Evolutionary conservation across 2,888 invertebrate genomes (phyloP).

Genomic region (Magallana nippona): DNA sequence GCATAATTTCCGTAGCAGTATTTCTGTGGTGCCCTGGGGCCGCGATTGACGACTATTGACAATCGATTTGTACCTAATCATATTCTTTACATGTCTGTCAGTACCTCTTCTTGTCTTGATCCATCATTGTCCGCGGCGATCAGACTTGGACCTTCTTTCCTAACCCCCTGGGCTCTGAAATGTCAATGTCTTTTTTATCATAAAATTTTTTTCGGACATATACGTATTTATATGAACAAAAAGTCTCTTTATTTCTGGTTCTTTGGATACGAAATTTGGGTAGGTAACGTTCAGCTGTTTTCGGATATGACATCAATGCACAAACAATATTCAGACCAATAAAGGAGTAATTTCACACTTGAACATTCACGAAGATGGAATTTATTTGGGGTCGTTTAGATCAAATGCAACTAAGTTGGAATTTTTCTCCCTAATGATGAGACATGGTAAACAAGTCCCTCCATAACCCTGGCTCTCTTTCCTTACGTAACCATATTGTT

Average conservation of each 20-base stretch:
- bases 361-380: not conserved
- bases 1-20: slow-evolving; percentile 15
- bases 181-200: slow-evolving; percentile 21
- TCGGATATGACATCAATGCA: no score
- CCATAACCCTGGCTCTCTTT: not conserved
- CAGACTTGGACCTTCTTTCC: slow-evolving; percentile 2
- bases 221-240: not conserved
- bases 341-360: not conserved
- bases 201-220: slow-evolving; percentile 20
- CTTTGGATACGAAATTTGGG: not conserved
- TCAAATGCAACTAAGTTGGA: not conserved
- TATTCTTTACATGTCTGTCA: slow-evolving; percentile 29
- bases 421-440: not conserved
- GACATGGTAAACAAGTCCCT: not conserved
- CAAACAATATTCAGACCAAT: not conserved
- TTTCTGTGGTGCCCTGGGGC: not conserved
- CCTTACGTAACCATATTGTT: not conserved
- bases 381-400: not conserved
- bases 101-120: slow-evolving; percentile 19
- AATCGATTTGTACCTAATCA: slow-evolving; percentile 34
- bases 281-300: no score
- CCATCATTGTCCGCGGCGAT: slow-evolving; percentile 1
- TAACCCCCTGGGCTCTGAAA: slow-evolving; percentile 13
- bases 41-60: slow-evolving; percentile 18
- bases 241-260: not conserved